Conservation (phyloP, 2,797 vertebrate species). For the Agapornis canus region DNA sequence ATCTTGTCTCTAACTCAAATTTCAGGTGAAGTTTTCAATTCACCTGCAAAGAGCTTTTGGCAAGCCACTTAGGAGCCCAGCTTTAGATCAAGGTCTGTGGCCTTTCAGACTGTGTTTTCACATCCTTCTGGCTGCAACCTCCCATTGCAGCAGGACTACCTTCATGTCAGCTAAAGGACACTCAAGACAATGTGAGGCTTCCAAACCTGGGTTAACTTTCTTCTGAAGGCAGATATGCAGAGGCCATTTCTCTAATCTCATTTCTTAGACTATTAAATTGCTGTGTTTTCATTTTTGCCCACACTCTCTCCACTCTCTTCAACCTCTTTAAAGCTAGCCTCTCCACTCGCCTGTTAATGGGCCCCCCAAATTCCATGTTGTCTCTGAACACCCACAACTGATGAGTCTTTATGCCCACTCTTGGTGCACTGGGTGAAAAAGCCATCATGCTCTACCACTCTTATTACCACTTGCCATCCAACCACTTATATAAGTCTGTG, state of each 20-base stretch:
- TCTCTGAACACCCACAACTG: not conserved
- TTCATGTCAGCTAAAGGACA: not conserved
- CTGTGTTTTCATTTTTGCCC: not conserved
- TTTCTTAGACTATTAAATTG: not conserved
- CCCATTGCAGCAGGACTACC: not conserved
- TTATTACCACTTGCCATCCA: not conserved
- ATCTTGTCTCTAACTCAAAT: not conserved
- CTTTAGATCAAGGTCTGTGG: not conserved
- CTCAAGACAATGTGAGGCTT: not conserved
- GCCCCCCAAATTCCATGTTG: not conserved
- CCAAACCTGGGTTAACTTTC: not conserved
- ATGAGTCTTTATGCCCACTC: not conserved
- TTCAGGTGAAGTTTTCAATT: not conserved
- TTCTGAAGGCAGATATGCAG: not conserved
- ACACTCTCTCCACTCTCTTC: not conserved
- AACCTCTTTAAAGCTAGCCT: not conserved
- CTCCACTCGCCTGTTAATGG: not conserved
- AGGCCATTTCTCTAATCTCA: not conserved
- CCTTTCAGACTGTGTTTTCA: not conserved
- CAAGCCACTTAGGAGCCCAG: not conserved
- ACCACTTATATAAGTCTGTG: not conserved
- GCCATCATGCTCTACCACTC: not conserved
- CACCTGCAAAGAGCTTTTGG: not conserved
- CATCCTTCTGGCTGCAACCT: rapidly evolving
- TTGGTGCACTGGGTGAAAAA: not conserved